These are phyloP conservation scores for Choristoneura rosaceana DNA, from an alignment of 2,888 invertebrate genomes.

Conservation along the genomic window DNA sequence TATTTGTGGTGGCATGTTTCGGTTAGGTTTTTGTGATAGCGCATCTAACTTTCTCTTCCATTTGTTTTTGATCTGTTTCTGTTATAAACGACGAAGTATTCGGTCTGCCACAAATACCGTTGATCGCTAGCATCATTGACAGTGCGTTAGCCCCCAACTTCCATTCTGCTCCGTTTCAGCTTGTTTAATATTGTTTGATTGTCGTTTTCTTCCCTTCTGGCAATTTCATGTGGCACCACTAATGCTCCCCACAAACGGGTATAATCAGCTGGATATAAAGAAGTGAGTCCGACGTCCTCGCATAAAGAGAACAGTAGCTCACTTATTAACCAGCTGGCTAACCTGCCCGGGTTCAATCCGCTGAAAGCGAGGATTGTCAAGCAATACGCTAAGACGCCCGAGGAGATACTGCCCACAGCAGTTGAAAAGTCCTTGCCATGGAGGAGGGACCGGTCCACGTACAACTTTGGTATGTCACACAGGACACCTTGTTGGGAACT, in stretches of 20 bases:
- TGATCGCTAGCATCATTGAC: conserved; percentile 39
- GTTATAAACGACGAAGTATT: background rate
- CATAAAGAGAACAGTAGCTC: conserved; percentile 89
- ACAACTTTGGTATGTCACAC: conserved; percentile 88
- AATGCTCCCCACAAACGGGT: conserved; percentile 74
- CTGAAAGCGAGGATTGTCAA: conserved; percentile 89
- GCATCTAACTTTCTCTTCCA: conserved; percentile 49
- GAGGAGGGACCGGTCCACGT: conserved; percentile 91
- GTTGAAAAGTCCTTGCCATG: conserved; percentile 94
- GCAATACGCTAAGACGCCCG: conserved; percentile 87
- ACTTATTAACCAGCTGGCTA: conserved; percentile 89
- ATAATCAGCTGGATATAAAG: conserved; percentile 80
- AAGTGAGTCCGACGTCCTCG: conserved; percentile 84
- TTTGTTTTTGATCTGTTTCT: conserved; percentile 33
- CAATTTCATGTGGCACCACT: conserved; percentile 81
- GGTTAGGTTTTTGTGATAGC: conserved; percentile 48
- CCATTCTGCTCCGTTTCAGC: conserved; percentile 65
- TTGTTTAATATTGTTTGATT: conserved; percentile 80
- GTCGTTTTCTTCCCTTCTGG: conserved; percentile 85
- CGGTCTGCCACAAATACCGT: conserved; percentile 41
- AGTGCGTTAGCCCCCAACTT: conserved; percentile 42
- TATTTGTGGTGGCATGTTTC: conserved; percentile 72
- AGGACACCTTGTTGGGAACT: conserved; percentile 58
- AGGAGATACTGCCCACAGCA: conserved; percentile 89
- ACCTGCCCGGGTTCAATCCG: conserved; percentile 89